Evolutionary conservation across 2,888 invertebrate genomes (phyloP).

Genomic region (Tenthredo scrophulariae): DNA sequence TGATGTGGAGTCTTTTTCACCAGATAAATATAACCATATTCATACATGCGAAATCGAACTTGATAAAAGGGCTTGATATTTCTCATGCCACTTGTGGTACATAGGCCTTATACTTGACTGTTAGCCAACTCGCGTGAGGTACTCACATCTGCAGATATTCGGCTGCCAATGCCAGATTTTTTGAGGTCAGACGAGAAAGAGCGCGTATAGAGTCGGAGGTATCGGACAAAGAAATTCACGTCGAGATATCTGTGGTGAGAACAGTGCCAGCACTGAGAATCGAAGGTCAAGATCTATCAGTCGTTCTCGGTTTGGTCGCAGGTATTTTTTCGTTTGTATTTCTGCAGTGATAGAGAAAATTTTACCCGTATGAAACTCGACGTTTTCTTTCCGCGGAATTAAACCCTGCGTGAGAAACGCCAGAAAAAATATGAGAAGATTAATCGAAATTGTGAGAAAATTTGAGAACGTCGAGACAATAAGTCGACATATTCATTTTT

Average conservation of each 20-base stretch:
- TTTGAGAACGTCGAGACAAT: not conserved
- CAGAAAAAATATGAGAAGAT: not conserved
- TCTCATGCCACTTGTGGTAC: not conserved
- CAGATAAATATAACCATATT: not conserved
- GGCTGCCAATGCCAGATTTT: constrained; percentile 33
- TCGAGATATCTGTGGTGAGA: not conserved
- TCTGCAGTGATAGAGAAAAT: not conserved
- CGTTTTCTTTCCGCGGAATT: too few species aligned
- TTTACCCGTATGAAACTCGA: not conserved
- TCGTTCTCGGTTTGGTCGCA: not conserved
- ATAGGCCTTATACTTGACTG: not conserved
- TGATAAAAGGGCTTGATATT: not conserved
- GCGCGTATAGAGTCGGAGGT: not conserved
- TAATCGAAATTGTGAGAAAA: not conserved
- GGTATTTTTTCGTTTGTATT: not conserved
- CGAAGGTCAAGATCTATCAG: constrained; percentile 35
- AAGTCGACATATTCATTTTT: not conserved
- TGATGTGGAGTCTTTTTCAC: not conserved
- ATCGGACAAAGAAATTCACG: constrained; percentile 1
- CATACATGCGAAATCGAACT: not conserved
- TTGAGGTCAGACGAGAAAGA: constrained; percentile 35
- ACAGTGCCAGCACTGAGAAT: not conserved
- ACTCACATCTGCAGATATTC: constrained; percentile 10
- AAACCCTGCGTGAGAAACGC: too few species aligned
- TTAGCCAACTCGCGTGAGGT: not conserved